Conservation (phyloP, 1,140 invertebrate species). For the Bombus consobrinus region DNA sequence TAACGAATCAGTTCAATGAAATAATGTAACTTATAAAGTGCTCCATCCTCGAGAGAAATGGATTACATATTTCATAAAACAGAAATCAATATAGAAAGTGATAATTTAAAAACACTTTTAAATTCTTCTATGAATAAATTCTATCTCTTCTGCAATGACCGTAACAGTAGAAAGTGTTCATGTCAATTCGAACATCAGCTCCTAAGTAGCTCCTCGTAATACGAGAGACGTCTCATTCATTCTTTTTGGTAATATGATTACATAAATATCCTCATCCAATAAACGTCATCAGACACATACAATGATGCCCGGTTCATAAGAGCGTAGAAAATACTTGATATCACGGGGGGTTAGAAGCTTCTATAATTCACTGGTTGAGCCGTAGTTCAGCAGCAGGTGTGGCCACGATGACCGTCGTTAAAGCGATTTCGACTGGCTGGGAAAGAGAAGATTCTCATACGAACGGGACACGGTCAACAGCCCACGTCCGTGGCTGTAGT, state of each 20-base stretch:
- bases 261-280: constrained; percentile 39
- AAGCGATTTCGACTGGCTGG: constrained; percentile 12
- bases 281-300: background rate
- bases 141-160: background rate
- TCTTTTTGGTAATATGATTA: background rate
- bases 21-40: background rate
- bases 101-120: background rate
- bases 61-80: background rate
- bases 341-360: background rate
- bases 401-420: background rate
- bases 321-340: background rate
- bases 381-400: constrained; percentile 20
- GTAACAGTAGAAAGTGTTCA: too few relatives aligned
- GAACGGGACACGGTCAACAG: background rate
- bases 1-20: background rate
- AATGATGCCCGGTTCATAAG: too few relatives aligned
- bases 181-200: too few relatives aligned
- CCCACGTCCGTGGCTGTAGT: background rate
- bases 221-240: background rate
- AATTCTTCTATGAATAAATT: background rate
- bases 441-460: background rate
- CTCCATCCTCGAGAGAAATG: background rate
- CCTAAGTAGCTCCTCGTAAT: background rate
- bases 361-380: constrained; percentile 4
- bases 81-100: too few relatives aligned